Evolutionary conservation across 2,113 vertebrate genomes (phyloP).

Genomic region (Oryzias woworae): DNA sequence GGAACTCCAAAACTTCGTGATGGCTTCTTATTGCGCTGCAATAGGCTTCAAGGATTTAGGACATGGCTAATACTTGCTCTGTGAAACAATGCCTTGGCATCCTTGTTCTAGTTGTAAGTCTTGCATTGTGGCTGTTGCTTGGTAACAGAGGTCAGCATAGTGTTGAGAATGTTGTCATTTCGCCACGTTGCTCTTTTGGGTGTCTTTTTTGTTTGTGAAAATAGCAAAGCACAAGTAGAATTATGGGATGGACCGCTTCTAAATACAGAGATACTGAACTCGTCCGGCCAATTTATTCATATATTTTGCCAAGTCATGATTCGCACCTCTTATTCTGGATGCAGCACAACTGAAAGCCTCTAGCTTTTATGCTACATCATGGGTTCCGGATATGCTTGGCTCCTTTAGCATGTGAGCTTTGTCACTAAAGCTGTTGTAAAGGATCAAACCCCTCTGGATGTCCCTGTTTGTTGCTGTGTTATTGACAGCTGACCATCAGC

Average conservation of each 20-base stretch:
- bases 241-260: background rate
- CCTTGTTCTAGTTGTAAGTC: slow-evolving; percentile 16
- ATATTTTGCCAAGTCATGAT: slow-evolving; percentile 38
- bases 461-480: too few relatives aligned
- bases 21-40: background rate
- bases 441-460: too few relatives aligned
- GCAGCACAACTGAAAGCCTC: slow-evolving; percentile 25
- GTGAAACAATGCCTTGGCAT: slow-evolving; percentile 38
- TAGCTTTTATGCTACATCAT: slow-evolving; percentile 17
- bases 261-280: background rate
- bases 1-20: too few relatives aligned
- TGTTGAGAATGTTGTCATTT: slow-evolving; percentile 23
- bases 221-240: background rate
- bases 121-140: slow-evolving; percentile 49
- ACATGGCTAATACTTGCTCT: slow-evolving; percentile 1
- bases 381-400: slow-evolving; percentile 10
- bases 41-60: background rate
- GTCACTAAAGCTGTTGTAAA: background rate
- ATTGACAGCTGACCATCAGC: too few relatives aligned
- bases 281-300: slow-evolving; percentile 25
- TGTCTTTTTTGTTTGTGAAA: slow-evolving; percentile 4
- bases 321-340: slow-evolving; percentile 16
- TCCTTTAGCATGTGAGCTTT: slow-evolving; percentile 18
- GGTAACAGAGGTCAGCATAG: slow-evolving; percentile 39
- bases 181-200: slow-evolving; percentile 29